These are phyloP conservation scores for Chalcis sispes DNA, from an alignment of 2,888 invertebrate species.

Conservation along the genomic window DNA sequence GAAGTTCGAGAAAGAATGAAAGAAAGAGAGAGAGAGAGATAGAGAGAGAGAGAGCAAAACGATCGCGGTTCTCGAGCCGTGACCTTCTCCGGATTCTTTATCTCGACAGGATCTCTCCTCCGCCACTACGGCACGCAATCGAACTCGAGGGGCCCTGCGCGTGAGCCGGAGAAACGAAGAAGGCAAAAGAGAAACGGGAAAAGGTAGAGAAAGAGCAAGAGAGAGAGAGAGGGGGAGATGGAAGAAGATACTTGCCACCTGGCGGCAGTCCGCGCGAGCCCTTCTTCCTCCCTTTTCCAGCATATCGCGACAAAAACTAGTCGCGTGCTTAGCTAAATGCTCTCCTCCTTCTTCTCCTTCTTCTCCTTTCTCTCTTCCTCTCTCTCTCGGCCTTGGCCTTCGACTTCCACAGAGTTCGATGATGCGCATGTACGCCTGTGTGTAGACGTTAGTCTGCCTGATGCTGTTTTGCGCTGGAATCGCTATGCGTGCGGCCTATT, in stretches of 20 bases:
- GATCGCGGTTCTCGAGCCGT: slow-evolving; percentile 37
- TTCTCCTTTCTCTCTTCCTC: background rate
- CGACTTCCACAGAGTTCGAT: slow-evolving; percentile 15
- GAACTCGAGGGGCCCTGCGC: slow-evolving; percentile 27
- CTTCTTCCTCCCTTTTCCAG: slow-evolving; percentile 58
- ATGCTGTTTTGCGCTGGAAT: slow-evolving; percentile 16
- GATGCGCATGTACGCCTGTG: too few species aligned
- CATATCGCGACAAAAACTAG: slow-evolving; percentile 70
- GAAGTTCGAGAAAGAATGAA: too few species aligned
- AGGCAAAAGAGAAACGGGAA: background rate
- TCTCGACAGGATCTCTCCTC: slow-evolving; percentile 41
- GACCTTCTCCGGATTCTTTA: slow-evolving; percentile 55
- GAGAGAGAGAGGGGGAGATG: background rate
- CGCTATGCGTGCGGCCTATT: slow-evolving; percentile 24
- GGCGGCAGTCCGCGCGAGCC: slow-evolving; percentile 57
- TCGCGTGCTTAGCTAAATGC: slow-evolving; percentile 73
- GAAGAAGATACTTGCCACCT: slow-evolving; percentile 67
- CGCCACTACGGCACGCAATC: slow-evolving; percentile 39
- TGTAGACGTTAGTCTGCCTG: too few species aligned
- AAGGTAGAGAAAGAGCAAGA: slow-evolving; percentile 16
- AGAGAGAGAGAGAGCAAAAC: background rate
- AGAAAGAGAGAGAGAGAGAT: too few species aligned
- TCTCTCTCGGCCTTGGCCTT: slow-evolving; percentile 63
- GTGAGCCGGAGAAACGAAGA: background rate
- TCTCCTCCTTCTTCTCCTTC: slow-evolving; percentile 59